These are phyloP conservation scores for Timandra comae DNA, from an alignment of 2,888 invertebrate species.

Conservation along the genomic window DNA sequence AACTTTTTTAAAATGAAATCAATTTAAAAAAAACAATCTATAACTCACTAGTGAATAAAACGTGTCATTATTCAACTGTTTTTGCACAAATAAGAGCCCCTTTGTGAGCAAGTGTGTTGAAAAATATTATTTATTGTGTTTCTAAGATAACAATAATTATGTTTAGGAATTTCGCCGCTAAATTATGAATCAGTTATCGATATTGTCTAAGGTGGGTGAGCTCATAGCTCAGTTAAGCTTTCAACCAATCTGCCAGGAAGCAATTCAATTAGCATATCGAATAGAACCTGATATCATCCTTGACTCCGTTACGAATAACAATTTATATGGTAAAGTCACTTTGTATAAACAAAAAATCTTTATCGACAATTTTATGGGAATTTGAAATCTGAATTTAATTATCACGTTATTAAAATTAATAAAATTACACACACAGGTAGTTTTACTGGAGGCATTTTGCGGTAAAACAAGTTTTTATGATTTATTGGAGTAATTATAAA, in stretches of 20 bases:
- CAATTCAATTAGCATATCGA: constrained; percentile 32
- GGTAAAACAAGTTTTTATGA: constrained; percentile 19
- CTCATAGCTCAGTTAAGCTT: constrained; percentile 5
- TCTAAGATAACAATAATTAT: no score
- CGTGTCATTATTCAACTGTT: no score
- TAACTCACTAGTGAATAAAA: no score
- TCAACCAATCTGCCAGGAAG: constrained; percentile 24
- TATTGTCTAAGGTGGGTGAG: no score
- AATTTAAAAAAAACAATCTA: no score
- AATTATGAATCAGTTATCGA: no score
- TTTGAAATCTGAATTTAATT: constrained; percentile 6
- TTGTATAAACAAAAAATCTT: constrained; percentile 27
- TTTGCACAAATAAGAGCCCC: no score
- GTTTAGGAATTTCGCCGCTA: no score
- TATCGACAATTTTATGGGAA: constrained; percentile 20
- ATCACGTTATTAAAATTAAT: constrained; percentile 15
- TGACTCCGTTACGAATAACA: constrained; percentile 21
- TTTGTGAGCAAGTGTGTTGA: no score
- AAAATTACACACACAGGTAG: constrained; percentile 3
- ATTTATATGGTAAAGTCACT: constrained; percentile 31
- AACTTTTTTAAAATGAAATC: no score
- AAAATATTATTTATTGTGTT: no score
- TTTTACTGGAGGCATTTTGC: constrained; percentile 3
- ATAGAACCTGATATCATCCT: constrained; percentile 16
- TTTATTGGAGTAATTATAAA: constrained; percentile 17